Conservation (phyloP, 64 coral and sea anemone species). For the Pocillopora verrucosa region DNA sequence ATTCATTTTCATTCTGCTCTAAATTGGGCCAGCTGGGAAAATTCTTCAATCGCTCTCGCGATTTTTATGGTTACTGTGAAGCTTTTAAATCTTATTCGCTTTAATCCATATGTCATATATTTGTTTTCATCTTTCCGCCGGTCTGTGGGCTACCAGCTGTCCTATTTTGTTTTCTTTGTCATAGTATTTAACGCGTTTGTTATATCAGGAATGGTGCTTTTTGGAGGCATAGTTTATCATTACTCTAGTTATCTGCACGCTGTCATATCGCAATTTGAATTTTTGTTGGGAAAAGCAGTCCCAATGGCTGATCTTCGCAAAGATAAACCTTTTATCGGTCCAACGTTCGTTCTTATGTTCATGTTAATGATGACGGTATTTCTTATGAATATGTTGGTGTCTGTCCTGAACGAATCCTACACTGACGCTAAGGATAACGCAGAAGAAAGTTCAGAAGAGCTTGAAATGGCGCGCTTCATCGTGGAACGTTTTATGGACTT, state of each 20-base stretch:
- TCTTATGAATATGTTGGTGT: slow-evolving; percentile 15
- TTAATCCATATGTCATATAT: slow-evolving; percentile 9
- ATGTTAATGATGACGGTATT: not conserved
- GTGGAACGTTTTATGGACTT: not conserved
- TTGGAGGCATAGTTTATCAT: not conserved
- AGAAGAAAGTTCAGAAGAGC: slow-evolving; percentile 5
- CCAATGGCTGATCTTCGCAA: not conserved
- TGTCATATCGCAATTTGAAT: not conserved
- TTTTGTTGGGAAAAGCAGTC: not conserved
- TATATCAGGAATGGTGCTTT: not conserved
- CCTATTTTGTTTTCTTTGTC: not conserved
- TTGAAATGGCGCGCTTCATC: slow-evolving; percentile 16
- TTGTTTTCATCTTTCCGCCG: slow-evolving; percentile 13
- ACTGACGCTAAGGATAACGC: not conserved
- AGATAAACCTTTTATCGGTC: not conserved
- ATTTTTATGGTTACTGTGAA: not conserved
- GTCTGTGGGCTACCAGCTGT: not conserved
- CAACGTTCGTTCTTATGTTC: not conserved
- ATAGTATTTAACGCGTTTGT: not conserved
- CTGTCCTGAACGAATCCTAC: not conserved
- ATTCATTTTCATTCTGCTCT: not conserved
- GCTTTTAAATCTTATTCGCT: slow-evolving; percentile 8
- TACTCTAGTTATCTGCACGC: not conserved
- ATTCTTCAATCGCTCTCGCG: not conserved
- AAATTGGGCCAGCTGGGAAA: slow-evolving; percentile 15